A percentile compares a stretch with the other conserved stretches of the same genome.
Evolutionary conservation across 2,113 vertebrate genomes (phyloP).

Genomic region (Leucopsar rothschildi): DNA sequence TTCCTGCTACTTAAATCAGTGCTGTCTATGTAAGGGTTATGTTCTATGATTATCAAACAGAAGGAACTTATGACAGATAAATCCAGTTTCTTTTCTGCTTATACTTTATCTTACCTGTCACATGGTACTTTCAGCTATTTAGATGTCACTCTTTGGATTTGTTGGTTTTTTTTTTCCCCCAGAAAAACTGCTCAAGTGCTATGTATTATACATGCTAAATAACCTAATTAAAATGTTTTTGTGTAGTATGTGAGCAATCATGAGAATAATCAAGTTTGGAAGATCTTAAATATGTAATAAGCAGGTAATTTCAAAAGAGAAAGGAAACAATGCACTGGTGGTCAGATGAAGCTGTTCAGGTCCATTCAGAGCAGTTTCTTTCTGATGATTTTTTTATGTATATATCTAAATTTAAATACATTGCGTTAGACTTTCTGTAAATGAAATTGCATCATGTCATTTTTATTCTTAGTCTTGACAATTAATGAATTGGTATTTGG

Average conservation of each 20-base stretch:
- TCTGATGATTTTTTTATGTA: not conserved
- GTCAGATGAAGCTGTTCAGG: not conserved
- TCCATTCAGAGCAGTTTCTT: not conserved
- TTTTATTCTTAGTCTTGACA: not conserved
- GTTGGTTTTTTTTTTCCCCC: not conserved
- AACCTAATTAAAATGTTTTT: slow-evolving; percentile 48
- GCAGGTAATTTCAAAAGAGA: not conserved
- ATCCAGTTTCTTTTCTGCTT: slow-evolving; percentile 19
- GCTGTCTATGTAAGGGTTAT: not conserved
- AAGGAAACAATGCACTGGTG: not conserved
- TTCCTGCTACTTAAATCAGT: slow-evolving; percentile 28
- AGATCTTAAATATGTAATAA: slow-evolving; percentile 21
- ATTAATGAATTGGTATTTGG: not conserved
- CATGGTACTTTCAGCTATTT: slow-evolving; percentile 15
- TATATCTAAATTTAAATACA: not conserved
- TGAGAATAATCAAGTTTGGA: slow-evolving; percentile 2
- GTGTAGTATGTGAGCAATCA: not conserved
- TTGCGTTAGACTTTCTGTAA: not conserved
- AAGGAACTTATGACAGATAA: slow-evolving; percentile 21
- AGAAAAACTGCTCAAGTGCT: slow-evolving; percentile 18
- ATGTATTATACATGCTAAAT: slow-evolving; percentile 45
- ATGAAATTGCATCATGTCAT: not conserved
- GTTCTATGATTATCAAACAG: slow-evolving; percentile 44
- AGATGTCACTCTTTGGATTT: not conserved
- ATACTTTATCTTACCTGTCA: slow-evolving; percentile 30